Evolutionary conservation across 2,888 invertebrate genomes (phyloP), one percentile per base, ranked within the genome.

Genomic region (Oscheius sp.): DNA sequence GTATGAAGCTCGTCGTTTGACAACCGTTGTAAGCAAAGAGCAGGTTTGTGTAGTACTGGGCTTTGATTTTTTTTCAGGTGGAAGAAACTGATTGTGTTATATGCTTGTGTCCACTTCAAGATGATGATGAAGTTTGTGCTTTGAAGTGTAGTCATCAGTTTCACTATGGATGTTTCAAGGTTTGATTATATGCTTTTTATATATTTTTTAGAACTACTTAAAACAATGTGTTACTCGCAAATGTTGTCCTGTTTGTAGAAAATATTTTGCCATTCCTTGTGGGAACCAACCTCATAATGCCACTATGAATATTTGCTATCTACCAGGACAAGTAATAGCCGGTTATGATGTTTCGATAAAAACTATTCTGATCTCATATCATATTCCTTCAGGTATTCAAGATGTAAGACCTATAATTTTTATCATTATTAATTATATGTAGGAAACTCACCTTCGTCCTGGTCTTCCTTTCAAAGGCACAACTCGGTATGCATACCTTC

Each of bases 131-230:
- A 12, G 41, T 64, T 12, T 38, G 50, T 20, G 36, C 38, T 30
- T 26, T 64, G 45, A 64, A 61, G 17, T 80, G 80, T 56, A 44
- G 50, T 1, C 80, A 80, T 47, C 49, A 72, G 36, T 81, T 80
- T 33, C 80, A 80, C 50, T 49, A 44, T 5, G 51, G 64, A 20
- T 80, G 80, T 47, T 74, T 81, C 41, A 59, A 62, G 56, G 74
- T 71, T 17, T n/a, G n/a, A 6, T 12, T 12, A 12, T 6, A 12
- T 6, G 3, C 20, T 41, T 41, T 20, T 12, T 41, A 6, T 47
- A 3, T 24, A 8, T n/a, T n/a, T 17, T 56, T 47, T 12, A 47
- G 59, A 32, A 12, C 32, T 64, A 64, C 24, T 36, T 62, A 9
- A 51, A 64, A 17, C 22, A 44, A 22, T 64, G 50, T 41, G 36